Conservation (phyloP, 1,140 invertebrate genomes). For the Solenopsis fugax region DNA sequence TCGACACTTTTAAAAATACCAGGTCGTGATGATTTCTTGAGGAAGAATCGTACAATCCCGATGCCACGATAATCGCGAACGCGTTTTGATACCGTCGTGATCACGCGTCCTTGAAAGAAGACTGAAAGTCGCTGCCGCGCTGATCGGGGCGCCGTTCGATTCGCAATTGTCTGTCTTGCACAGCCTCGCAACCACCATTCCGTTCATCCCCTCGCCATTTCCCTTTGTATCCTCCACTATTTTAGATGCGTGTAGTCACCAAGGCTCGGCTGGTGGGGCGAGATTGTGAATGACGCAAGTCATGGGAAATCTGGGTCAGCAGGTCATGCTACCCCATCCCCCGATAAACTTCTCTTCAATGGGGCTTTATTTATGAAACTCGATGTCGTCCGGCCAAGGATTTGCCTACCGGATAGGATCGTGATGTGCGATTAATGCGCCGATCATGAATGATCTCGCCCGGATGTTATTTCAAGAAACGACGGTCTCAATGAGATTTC, state of each 20-base stretch:
- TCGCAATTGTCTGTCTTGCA: conserved; percentile 47
- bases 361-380: conserved; percentile 84
- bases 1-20: conserved; percentile 20
- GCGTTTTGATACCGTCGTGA: background rate
- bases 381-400: conserved; percentile 69
- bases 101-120: conserved; percentile 69
- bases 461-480: conserved; percentile 23
- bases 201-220: conserved; percentile 51
- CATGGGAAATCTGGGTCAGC: conserved; percentile 85
- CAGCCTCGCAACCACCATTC: conserved; percentile 41
- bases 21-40: background rate
- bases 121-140: conserved; percentile 53
- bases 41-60: background rate
- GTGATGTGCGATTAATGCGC: background rate
- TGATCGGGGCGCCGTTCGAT: conserved; percentile 50
- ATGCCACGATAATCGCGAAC: conserved; percentile 11
- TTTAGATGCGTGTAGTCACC: conserved; percentile 75
- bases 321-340: conserved; percentile 82
- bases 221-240: conserved; percentile 59
- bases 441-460: conserved; percentile 46
- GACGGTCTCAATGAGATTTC: conserved; percentile 22
- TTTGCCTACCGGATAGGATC: conserved; percentile 42
- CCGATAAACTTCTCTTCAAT: conserved; percentile 83
- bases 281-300: conserved; percentile 86
- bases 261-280: conserved; percentile 75